Base-by-base conservation (phyloP, 2,888 invertebrate species). In the Melolontha melolontha region DNA sequence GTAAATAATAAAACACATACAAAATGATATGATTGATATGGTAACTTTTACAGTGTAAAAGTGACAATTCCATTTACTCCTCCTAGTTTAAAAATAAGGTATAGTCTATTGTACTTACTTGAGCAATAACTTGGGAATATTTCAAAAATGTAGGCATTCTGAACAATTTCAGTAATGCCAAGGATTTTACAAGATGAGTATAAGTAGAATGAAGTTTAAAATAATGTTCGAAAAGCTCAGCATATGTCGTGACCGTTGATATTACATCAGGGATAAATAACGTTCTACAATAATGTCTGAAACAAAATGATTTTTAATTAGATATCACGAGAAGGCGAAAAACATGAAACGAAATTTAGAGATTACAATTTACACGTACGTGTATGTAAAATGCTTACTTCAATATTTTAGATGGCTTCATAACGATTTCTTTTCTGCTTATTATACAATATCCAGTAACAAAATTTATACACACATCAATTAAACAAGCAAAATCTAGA, bases 401-500 rank as follows among this genome's bases (percentile, higher is more conserved):
- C 16, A 16, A 42, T 47, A 79, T 59, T 17, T 22, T 66, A 6
- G 8, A 5, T 4, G 77, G 77, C 44, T 81, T 75, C 49, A 84
- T 70, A 51, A 78, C 74, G 29, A 82, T 75, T 17, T 75, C 69
- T 51, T 78, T 78, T 2, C 77, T 80, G 4, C 59, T 67, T 7
- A 71, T 63, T 54, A 81, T 79, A 41, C 80, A 80, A 62, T 75
- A 82, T 77, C 83, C 84, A 5, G 83, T 83, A 10, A 72, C 69
- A 64, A 80, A 81, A 70, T 81, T 82, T 39, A 83, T 39, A 7
- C 79, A 1, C 55, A 84, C 76, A 67, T 84, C 84, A 1, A 73
- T 2, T 39, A 78, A 76, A 55, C 78, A 80, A 0, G 80, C 50
- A 1, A 72, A n/a, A 29, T 83, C 71, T 0, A 81, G 16, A 14